Evolutionary conservation across 2,113 vertebrate species (phyloP).

Genomic region (Indicator maculatus): DNA sequence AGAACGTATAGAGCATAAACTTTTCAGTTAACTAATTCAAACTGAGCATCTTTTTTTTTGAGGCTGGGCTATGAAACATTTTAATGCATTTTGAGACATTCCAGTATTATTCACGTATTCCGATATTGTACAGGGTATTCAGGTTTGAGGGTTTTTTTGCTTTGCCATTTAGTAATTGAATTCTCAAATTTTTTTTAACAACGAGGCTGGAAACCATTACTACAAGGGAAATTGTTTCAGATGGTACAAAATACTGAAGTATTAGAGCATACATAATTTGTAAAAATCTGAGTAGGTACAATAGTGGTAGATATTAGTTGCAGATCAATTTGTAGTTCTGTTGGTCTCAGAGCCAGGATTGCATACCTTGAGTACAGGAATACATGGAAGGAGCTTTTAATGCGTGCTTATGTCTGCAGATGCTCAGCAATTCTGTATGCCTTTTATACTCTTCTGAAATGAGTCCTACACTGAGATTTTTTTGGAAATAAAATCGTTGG

Average conservation of each 20-base stretch:
- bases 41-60: not conserved
- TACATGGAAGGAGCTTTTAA: not conserved
- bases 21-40: not conserved
- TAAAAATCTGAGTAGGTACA: not conserved
- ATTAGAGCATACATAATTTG: not conserved
- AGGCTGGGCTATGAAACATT: not conserved
- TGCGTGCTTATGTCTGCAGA: not conserved
- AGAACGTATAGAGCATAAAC: not conserved
- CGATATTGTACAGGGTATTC: not conserved
- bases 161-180: not conserved
- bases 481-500: not conserved
- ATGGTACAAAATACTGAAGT: not conserved
- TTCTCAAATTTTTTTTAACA: not conserved
- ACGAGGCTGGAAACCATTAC: not conserved
- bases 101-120: not conserved
- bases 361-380: rapidly evolving
- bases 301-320: not conserved
- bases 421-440: not conserved
- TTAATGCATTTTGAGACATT: not conserved
- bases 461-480: not conserved
- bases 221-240: not conserved
- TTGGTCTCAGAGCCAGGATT: not conserved
- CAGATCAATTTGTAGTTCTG: not conserved
- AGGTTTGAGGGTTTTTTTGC: not conserved
- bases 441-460: not conserved